phyloP scores from a whole-genome alignment of 1,140 invertebrate genomes.

The Diorhabda sublineata region DNA sequence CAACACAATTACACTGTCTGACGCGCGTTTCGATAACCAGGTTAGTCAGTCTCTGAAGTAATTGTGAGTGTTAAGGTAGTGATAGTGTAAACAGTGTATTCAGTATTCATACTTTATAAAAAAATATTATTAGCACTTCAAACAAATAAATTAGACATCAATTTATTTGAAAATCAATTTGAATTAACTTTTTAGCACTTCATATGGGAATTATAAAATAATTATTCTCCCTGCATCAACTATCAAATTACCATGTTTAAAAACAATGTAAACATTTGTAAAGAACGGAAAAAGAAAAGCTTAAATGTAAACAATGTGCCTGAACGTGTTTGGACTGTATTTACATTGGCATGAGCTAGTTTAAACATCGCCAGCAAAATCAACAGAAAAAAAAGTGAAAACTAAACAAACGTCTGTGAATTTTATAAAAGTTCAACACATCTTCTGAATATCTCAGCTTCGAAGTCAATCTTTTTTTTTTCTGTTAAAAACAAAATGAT shows the following conservation, averaged over 20 bases:
- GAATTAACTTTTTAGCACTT: no score
- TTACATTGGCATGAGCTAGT: slow-evolving; percentile 31
- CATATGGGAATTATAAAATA: not conserved
- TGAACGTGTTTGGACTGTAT: slow-evolving; percentile 26
- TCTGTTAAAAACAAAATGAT: no score
- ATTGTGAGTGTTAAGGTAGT: no score
- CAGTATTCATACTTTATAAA: no score
- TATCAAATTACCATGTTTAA: slow-evolving; percentile 16
- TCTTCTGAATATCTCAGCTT: not conserved
- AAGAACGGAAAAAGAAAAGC: slow-evolving; percentile 23
- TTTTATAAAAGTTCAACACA: not conserved
- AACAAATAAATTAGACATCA: no score
- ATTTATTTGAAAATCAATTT: no score
- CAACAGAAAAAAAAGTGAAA: slow-evolving; percentile 33
- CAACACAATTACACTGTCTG: no score
- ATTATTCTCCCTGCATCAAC: not conserved
- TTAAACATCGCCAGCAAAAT: slow-evolving; percentile 32
- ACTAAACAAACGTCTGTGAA: slow-evolving; percentile 28
- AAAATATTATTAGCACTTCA: no score
- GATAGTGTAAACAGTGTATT: no score
- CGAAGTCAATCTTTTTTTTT: no score
- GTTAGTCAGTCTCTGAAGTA: no score
- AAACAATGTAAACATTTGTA: slow-evolving; percentile 14
- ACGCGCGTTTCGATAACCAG: no score
- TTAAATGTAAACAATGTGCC: slow-evolving; percentile 27